Base-by-base conservation (phyloP, 2,888 invertebrate species). In the Trachelus troglodyta region DNA sequence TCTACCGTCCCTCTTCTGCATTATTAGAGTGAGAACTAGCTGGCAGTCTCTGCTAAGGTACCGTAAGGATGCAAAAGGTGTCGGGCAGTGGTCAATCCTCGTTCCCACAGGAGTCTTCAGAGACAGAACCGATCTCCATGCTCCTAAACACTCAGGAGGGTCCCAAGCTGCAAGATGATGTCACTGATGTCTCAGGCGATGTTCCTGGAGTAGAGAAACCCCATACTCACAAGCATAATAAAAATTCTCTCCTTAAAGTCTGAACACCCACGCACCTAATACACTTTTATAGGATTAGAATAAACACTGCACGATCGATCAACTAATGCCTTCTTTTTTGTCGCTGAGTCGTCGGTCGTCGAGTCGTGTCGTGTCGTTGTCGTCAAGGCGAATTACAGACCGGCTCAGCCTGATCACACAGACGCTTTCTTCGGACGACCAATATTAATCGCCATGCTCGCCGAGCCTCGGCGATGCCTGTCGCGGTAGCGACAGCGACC, bases 1-100 rank as follows among this genome's bases (percentile, higher is more conserved):
- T 78, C 89, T 88, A 79, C 86, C 84, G 80, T 90, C 89, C 79
- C 88, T 88, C 86, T 93, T 93, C 91, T 93, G 92, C 92, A 93
- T 93, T 34, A 35, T 34, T 23, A 34, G 71, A 12, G 15, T 34
- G 31, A 71, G 12, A 71, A 71, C 71, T 31, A 71, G 31, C 71
- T 71, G 31, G 71, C 31, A 34, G 31, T 71, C 71, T 71, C 71
- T 31, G 33, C 71, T 56, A 23, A 23, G 56, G 23, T 23, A 56
- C 56, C 56, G 56, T 77, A 75, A 74, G 74, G 79, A 75, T 73
- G 71, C 33, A 40, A 69, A 15, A 69, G 77, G 23, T 33, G 73
- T 74, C 69, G 23, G 12, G 69, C 77, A 31, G 73, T 75, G 69
- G 77, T 81, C 80, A 79, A 69, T 80, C 1, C 71, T 71, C 3